These are phyloP conservation scores for Lagorchestes hirsutus DNA, from an alignment of 2,797 vertebrate genomes.

Conservation along the genomic window DNA sequence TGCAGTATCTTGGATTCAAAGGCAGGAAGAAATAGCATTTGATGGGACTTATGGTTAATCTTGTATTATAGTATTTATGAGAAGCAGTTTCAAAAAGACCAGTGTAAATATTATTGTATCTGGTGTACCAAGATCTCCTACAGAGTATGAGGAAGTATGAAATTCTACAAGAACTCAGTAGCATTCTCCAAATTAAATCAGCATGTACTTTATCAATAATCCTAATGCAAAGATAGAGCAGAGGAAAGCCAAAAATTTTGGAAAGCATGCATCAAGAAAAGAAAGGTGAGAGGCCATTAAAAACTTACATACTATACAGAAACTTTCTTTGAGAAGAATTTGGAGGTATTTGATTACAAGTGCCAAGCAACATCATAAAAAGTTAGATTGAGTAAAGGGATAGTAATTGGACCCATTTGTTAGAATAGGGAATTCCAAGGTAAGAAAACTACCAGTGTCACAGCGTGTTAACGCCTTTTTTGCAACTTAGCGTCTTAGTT, in stretches of 20 bases:
- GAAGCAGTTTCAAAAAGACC: neutral
- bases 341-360: neutral
- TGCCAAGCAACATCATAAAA: neutral
- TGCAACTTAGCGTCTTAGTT: neutral
- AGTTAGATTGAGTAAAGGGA: neutral
- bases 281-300: neutral
- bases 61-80: neutral
- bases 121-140: neutral
- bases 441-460: neutral
- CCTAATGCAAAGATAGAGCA: neutral
- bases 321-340: neutral
- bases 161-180: neutral
- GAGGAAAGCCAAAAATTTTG: neutral
- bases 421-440: neutral
- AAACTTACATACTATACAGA: neutral
- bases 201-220: neutral
- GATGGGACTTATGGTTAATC: neutral
- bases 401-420: neutral
- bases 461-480: neutral
- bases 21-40: neutral
- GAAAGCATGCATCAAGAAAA: neutral
- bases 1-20: neutral
- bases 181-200: neutral
- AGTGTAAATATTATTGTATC: neutral
- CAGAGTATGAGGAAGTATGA: neutral